phyloP scores from a whole-genome alignment of 2,113 vertebrate genomes.

The Phylloscopus trochilus region DNA sequence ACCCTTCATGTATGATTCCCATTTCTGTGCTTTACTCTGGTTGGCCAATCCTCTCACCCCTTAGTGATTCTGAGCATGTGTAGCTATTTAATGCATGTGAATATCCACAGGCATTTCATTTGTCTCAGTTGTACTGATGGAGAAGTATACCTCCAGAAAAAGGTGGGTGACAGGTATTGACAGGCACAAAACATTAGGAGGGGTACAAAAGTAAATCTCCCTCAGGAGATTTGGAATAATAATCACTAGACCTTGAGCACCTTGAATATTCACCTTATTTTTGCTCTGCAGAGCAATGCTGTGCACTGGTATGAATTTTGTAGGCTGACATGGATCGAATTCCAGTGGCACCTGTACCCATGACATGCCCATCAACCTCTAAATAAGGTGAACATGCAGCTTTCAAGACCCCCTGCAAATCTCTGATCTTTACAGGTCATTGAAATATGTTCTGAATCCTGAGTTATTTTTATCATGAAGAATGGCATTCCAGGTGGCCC shows the following conservation, averaged over 20 bases:
- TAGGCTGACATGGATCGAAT: neutral
- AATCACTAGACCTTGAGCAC: neutral
- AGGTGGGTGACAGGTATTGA: constrained; percentile 11
- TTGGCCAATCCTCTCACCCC: neutral
- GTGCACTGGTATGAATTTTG: neutral
- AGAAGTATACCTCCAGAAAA: neutral
- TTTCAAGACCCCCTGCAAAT: neutral
- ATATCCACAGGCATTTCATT: constrained; percentile 47
- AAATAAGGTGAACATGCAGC: neutral
- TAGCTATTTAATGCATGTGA: neutral
- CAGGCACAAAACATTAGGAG: neutral
- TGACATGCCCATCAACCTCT: neutral
- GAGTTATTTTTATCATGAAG: neutral
- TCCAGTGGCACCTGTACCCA: neutral
- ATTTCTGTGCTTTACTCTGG: neutral
- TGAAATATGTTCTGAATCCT: neutral
- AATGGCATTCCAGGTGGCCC: neutral
- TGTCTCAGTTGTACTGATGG: neutral
- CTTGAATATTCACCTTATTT: neutral
- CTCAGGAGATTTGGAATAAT: neutral
- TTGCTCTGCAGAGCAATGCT: neutral
- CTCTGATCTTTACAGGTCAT: neutral
- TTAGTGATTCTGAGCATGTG: constrained; percentile 21
- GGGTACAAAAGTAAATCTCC: neutral
- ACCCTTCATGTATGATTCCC: neutral